Evolutionary conservation across 2,113 vertebrate genomes (phyloP).

Genomic region (Protobothrops flavoviridis): DNA sequence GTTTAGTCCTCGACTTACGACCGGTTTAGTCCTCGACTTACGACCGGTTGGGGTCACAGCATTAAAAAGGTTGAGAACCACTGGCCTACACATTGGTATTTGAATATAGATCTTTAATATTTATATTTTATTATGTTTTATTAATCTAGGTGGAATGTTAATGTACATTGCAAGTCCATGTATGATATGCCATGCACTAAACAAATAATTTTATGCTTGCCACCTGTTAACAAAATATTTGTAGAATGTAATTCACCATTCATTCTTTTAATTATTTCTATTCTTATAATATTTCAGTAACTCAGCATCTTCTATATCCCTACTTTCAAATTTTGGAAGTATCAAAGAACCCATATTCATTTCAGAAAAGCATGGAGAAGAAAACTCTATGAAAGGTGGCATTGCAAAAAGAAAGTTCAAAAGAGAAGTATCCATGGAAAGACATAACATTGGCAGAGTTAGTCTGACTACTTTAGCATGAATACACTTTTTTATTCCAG

Average conservation of each 20-base stretch:
- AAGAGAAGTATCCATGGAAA: not conserved
- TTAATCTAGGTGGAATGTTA: not conserved
- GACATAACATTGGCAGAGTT: not conserved
- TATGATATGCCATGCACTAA: not conserved
- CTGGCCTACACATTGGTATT: not conserved
- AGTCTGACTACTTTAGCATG: not conserved
- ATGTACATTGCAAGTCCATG: not conserved
- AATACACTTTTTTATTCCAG: not conserved
- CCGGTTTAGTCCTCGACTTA: too few species aligned
- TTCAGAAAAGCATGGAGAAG: not conserved
- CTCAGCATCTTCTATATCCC: not conserved
- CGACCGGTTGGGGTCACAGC: too few species aligned
- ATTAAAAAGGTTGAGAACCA: too few species aligned
- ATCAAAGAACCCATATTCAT: not conserved
- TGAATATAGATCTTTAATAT: not conserved
- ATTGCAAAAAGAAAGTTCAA: not conserved
- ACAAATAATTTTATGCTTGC: not conserved
- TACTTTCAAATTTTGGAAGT: not conserved
- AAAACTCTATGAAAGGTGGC: not conserved
- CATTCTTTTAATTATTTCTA: not conserved
- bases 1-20: too few species aligned
- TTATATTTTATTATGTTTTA: not conserved
- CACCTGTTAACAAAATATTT: not conserved
- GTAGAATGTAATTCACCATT: not conserved
- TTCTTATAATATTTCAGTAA: not conserved